Conservation (phyloP, 2,888 invertebrate species). For the Proisotoma minuta region DNA sequence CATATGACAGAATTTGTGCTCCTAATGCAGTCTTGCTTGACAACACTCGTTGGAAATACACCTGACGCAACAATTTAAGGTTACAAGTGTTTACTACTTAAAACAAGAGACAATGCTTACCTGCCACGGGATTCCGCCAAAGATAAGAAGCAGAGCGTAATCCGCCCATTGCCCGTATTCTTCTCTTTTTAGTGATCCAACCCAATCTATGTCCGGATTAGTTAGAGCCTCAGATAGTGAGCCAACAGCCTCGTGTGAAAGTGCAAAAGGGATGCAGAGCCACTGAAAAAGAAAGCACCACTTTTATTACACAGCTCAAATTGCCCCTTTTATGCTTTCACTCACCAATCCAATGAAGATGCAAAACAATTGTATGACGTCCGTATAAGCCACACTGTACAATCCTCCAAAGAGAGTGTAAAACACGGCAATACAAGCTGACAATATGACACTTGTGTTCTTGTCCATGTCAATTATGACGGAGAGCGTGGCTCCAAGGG, state of each 20-base stretch:
- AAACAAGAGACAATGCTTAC: slow-evolving; percentile 52
- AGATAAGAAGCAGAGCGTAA: slow-evolving; percentile 58
- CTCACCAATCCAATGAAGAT: slow-evolving; percentile 63
- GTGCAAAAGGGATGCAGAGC: slow-evolving; percentile 62
- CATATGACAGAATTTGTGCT: slow-evolving; percentile 62
- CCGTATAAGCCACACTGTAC: slow-evolving; percentile 68
- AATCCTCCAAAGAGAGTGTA: slow-evolving; percentile 67
- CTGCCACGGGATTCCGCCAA: slow-evolving; percentile 69
- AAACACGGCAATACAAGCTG: slow-evolving; percentile 59
- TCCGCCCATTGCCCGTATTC: slow-evolving; percentile 58
- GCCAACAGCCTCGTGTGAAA: slow-evolving; percentile 57
- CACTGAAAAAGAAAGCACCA: slow-evolving; percentile 51
- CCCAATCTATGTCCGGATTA: slow-evolving; percentile 54
- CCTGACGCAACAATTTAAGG: slow-evolving; percentile 49
- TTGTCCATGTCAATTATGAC: slow-evolving; percentile 60
- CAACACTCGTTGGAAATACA: slow-evolving; percentile 66
- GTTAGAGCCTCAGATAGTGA: slow-evolving; percentile 49
- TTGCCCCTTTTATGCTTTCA: neutral
- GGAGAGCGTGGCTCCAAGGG: slow-evolving; percentile 57
- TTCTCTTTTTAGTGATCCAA: slow-evolving; percentile 55
- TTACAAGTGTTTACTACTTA: no score
- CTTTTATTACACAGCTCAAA: neutral
- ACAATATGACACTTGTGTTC: slow-evolving; percentile 57
- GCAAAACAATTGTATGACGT: slow-evolving; percentile 63
- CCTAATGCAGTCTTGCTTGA: slow-evolving; percentile 61